Base-by-base conservation (phyloP, 2,113 vertebrate genomes). In the Ceratotherium simum region DNA sequence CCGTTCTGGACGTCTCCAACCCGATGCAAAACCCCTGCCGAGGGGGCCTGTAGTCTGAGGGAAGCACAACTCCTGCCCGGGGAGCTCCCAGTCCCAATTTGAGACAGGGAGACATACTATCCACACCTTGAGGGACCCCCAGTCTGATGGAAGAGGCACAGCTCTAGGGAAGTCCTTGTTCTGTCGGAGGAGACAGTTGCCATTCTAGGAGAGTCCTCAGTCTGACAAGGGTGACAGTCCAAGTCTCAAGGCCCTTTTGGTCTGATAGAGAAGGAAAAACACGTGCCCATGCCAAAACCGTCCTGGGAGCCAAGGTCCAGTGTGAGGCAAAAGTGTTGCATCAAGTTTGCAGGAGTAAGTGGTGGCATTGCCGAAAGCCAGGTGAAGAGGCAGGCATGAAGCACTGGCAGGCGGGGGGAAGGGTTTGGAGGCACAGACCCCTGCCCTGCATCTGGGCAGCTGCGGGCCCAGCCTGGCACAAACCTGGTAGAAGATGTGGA, bases 401-500 rank as follows among this genome's bases (percentile, higher is more conserved):
- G 21, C 31, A 51, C 18, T 25, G 25, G 12, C 11, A 1, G 4
- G 1, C 4, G 7, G 1, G 16, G 58, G 10, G 3, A 20, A 9
- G 12, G 17, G 82, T 1, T 10, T 18, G 31, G 65, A 72, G 60
- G 25, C 60, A 62, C 21, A 42, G 62, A 90, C 31, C 27, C 76
- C 70, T 0, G 12, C 4, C 39, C 75, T 56, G 33, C 6, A 46
- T 12, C 54, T 82, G 36, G 72, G 80, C 21, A 64, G 46, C 81
- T 36, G 21, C 8, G 21, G 46, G n/a, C 33, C 39, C 31, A 39
- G 2, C 79, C 64, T 56, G 75, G 87, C 62, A 98, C 98, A 95
- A 82, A 99, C 99, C 99, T 99, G 99, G 96, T 99, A 99, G 97
- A 99, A 99, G 96, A 99, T 99, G 98, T 99, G 99, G 91, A 99